Conservation (phyloP, 1,140 invertebrate species). For the Teleopsis dalmanni region DNA sequence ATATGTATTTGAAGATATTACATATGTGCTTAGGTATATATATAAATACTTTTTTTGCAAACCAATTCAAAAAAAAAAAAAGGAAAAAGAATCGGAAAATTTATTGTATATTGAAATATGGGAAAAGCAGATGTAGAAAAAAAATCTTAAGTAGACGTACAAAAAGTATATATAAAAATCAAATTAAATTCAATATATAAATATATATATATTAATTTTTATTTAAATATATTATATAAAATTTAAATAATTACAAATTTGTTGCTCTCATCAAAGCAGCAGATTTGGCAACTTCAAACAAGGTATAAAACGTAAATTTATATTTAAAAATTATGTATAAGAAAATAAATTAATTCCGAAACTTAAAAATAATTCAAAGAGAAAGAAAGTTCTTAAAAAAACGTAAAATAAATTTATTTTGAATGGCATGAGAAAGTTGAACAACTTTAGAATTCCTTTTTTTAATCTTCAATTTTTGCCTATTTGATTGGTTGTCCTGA, state of each 20-base stretch:
- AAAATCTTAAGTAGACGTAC: conserved; percentile 1
- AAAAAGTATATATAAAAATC: background rate
- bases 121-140: conserved; percentile 26
- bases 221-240: background rate
- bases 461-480: too few species aligned
- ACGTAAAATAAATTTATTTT: too few species aligned
- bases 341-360: background rate
- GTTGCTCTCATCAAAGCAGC: background rate
- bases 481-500: too few species aligned
- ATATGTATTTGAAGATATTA: too few species aligned
- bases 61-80: conserved; percentile 14
- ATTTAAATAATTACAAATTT: background rate
- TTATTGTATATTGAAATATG: conserved; percentile 5
- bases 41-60: conserved; percentile 3
- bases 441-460: too few species aligned
- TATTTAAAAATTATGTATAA: background rate
- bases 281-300: conserved; percentile 1
- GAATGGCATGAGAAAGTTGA: too few species aligned
- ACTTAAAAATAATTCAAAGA: too few species aligned
- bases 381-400: too few species aligned
- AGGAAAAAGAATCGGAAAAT: conserved; percentile 6
- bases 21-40: too few species aligned
- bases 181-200: background rate
- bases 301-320: conserved; percentile 2
- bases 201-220: background rate